Base-by-base conservation (phyloP, 2,888 invertebrate species). In the Tipula unca region DNA sequence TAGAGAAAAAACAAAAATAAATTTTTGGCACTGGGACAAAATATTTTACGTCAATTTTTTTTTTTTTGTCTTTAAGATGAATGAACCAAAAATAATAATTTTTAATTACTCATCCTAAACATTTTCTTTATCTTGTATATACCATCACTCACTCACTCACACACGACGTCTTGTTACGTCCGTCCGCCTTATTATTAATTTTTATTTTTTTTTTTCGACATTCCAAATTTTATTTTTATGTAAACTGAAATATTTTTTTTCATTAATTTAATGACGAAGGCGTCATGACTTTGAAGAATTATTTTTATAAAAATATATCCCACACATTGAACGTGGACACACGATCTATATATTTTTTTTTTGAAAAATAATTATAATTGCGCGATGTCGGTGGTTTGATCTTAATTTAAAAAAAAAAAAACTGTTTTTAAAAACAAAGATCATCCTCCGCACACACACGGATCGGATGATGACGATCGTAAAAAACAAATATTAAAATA, bases 1-100 rank as follows among this genome's bases (percentile, higher is more conserved):
- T 87, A 88, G 86, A 87, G 54, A 87, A 69, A n/a, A 86, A 85
- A 86, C 29, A 85, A 86, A 86, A 85, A 86, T 86, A 42, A 86
- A 86, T 29, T 87, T 87, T 69, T 69, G 69, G 69, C 69, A 69
- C 69, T 10, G 10, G 8, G 69, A 69, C 69, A 69, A 69, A 84
- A 42, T 32, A 39, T 69, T 69, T 69, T 25, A 54, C 48, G 48
- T 54, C 48, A 54, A 54, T 5, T 54, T 54, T 54, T 32, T 32
- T 32, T 32, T 32, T 32, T 32, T 32, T 54, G 17, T 69, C 25
- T 69, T 48, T 69, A 25, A 69, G 69, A 69, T 69, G 69, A 69
- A 69, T 69, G 69, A 69, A 69, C 69, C 25, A 69, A 25, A 69
- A 13, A 8, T n/a, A n/a, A n/a, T n/a, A 69, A 69, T 69, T 25